Evolutionary conservation across 2,113 vertebrate species (phyloP).

Genomic region (Melanotaenia duboulayi): DNA sequence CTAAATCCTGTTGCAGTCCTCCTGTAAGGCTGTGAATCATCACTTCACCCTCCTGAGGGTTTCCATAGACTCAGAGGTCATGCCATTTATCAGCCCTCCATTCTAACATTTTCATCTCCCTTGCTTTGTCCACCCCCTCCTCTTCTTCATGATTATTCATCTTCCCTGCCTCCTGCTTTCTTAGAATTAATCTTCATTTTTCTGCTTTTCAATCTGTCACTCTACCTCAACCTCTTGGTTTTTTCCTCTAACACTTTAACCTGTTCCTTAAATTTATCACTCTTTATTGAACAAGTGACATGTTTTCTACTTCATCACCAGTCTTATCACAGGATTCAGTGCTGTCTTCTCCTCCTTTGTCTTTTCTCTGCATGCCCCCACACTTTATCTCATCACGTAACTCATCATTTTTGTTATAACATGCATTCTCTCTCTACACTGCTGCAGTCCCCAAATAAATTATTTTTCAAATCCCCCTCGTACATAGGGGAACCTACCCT

Average conservation of each 20-base stretch:
- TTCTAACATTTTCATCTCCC: conserved; percentile 34
- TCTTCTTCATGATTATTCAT: neutral
- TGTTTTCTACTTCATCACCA: neutral
- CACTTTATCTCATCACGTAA: too few relatives aligned
- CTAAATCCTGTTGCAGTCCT: conserved; percentile 5
- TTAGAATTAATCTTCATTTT: conserved; percentile 26
- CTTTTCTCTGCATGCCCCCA: too few relatives aligned
- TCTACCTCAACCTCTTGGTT: neutral
- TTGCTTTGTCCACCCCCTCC: neutral
- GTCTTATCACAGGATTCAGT: neutral
- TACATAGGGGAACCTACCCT: too few relatives aligned
- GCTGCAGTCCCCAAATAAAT: too few relatives aligned
- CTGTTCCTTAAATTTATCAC: neutral
- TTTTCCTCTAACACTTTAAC: neutral
- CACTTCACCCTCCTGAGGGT: conserved; percentile 9
- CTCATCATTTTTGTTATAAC: too few relatives aligned
- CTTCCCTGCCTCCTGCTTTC: conserved; percentile 20
- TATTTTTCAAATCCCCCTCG: too few relatives aligned
- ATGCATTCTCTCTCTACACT: too few relatives aligned
- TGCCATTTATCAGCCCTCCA: conserved; percentile 16
- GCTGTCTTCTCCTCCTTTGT: neutral
- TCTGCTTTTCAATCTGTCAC: neutral
- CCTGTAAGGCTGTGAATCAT: conserved; percentile 29
- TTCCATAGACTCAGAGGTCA: neutral
- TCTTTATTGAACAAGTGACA: neutral